phyloP scores from a whole-genome alignment of 2,797 vertebrate genomes.

The Anisognathus igniventris region DNA sequence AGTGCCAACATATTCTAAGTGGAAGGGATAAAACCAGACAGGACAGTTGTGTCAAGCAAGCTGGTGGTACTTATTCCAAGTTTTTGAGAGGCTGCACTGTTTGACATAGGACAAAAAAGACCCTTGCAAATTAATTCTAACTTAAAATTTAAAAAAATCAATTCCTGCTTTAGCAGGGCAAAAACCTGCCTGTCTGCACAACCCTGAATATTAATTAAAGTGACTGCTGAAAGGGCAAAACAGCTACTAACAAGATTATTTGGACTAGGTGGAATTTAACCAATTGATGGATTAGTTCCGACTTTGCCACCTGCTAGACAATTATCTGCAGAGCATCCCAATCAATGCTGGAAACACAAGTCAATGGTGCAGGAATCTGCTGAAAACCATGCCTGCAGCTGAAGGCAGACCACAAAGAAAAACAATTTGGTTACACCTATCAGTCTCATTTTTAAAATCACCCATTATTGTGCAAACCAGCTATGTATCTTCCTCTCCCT shows the following conservation, averaged over 20 bases:
- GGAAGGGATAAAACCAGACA: not conserved
- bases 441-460: not conserved
- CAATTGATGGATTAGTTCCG: constrained; percentile 56
- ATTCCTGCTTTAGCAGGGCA: not conserved
- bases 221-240: constrained; percentile 57
- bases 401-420: not conserved
- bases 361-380: not conserved
- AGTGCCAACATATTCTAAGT: not conserved
- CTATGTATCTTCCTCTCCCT: accelerated
- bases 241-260: constrained; percentile 51
- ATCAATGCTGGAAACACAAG: not conserved
- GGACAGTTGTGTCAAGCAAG: not conserved
- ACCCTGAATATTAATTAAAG: constrained; percentile 45
- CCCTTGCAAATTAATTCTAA: not conserved
- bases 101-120: not conserved
- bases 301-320: constrained; percentile 55
- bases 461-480: not conserved
- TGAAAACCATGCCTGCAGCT: not conserved
- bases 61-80: not conserved
- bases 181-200: not conserved
- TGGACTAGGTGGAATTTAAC: constrained; percentile 59
- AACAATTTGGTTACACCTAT: not conserved
- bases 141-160: not conserved
- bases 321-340: constrained; percentile 48
- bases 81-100: not conserved